Percentiles rank a stretch among this genome's conserved stretches.
These are phyloP conservation scores for Drosophila insularis DNA, from an alignment of 1,140 invertebrate genomes.

Conservation along the genomic window DNA sequence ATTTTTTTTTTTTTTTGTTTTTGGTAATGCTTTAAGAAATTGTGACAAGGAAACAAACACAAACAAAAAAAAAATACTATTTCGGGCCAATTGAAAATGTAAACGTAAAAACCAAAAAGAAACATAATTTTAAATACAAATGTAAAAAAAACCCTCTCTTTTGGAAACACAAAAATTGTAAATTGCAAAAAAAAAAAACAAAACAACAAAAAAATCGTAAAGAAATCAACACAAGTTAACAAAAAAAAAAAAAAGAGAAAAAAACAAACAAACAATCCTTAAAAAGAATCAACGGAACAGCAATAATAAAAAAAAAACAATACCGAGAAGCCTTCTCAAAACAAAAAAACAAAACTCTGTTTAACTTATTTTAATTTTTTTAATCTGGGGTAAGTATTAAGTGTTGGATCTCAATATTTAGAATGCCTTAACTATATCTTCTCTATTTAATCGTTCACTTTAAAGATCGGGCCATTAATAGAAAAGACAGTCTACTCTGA, in stretches of 20 bases:
- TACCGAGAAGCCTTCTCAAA: slow-evolving; percentile 78
- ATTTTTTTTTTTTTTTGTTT: slow-evolving; percentile 20
- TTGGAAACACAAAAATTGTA: slow-evolving; percentile 38
- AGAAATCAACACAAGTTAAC: slow-evolving; percentile 53
- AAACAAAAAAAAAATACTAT: slow-evolving; percentile 49
- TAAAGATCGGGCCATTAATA: no score
- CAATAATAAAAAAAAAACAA: slow-evolving; percentile 73
- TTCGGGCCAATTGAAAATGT: slow-evolving; percentile 72
- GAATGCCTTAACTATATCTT: no score
- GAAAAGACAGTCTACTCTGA: no score
- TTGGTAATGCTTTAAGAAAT: slow-evolving; percentile 70
- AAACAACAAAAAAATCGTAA: slow-evolving; percentile 35
- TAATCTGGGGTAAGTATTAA: no score
- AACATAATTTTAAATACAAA: slow-evolving; percentile 64
- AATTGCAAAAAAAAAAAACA: slow-evolving; percentile 56
- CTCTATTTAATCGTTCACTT: no score
- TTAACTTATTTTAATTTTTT: not conserved
- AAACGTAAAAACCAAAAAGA: slow-evolving; percentile 48
- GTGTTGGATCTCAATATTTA: no score
- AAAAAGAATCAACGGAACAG: slow-evolving; percentile 36
- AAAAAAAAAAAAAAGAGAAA: slow-evolving; percentile 22
- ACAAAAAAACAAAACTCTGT: slow-evolving; percentile 15
- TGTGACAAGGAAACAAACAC: slow-evolving; percentile 28
- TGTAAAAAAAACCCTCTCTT: slow-evolving; percentile 45
- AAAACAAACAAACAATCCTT: no score